Percentiles rank a stretch among this genome's conserved stretches.
phyloP scores from a whole-genome alignment of 2,888 invertebrate genomes.

The Caenorhabditis sp. region DNA sequence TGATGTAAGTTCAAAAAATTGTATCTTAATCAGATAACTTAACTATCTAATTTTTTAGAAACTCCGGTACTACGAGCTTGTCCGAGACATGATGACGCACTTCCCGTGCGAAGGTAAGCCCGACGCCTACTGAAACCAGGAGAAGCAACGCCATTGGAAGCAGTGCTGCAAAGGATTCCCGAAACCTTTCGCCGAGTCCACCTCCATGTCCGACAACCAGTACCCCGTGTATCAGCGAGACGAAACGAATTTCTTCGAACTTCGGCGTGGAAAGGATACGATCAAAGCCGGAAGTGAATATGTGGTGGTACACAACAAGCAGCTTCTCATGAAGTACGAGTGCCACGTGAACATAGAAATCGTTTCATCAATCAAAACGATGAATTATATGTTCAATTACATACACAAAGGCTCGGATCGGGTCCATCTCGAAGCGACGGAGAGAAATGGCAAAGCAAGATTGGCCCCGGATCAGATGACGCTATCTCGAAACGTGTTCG shows the following conservation, averaged over 20 bases:
- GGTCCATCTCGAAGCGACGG: slow-evolving; percentile 19
- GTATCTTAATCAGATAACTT: too few relatives aligned
- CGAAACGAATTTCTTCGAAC: too few relatives aligned
- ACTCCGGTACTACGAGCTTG: not conserved
- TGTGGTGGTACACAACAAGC: slow-evolving; percentile 23
- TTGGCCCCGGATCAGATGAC: not conserved
- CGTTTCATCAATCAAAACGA: slow-evolving; percentile 3
- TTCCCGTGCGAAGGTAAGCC: not conserved
- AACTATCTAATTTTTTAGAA: too few relatives aligned
- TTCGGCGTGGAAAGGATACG: not conserved
- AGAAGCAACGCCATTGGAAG: not conserved
- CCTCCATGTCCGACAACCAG: not conserved
- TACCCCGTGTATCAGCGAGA: slow-evolving; percentile 12
- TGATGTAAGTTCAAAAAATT: too few relatives aligned
- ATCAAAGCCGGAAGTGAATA: slow-evolving; percentile 16
- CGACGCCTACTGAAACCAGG: not conserved
- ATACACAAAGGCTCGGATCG: slow-evolving; percentile 48
- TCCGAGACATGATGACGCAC: not conserved
- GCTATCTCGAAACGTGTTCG: not conserved
- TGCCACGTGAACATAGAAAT: slow-evolving; percentile 46
- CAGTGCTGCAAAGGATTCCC: slow-evolving; percentile 18
- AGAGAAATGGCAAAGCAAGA: not conserved
- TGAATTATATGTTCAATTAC: slow-evolving; percentile 59
- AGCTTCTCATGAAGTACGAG: slow-evolving; percentile 3
- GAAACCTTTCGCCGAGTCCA: not conserved